Evolutionary conservation across 2,113 vertebrate genomes (phyloP).

Genomic region (Gracilinanus agilis): DNA sequence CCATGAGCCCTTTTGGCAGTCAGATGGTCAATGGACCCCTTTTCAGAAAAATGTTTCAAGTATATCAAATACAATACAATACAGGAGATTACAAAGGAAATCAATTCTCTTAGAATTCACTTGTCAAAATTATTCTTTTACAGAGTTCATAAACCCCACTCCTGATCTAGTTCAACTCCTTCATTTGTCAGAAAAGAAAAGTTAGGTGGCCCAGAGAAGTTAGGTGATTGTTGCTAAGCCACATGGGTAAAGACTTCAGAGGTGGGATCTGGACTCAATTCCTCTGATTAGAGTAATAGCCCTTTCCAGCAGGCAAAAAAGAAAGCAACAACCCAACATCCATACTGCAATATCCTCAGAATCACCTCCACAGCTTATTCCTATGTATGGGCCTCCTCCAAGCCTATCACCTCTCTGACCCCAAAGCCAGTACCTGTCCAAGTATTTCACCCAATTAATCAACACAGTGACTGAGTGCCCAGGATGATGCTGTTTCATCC

Average conservation of each 20-base stretch:
- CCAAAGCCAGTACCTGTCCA: neutral
- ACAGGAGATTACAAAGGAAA: neutral
- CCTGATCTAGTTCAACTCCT: neutral
- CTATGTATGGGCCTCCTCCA: neutral
- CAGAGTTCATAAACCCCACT: neutral
- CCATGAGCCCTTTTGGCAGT: too few relatives aligned
- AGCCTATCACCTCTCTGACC: neutral
- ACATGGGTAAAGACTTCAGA: neutral
- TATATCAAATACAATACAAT: neutral
- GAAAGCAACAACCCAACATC: neutral
- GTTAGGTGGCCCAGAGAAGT: neutral
- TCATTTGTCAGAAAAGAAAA: neutral
- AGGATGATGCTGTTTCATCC: neutral
- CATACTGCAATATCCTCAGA: neutral
- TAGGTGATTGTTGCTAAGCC: neutral
- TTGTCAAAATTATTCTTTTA: neutral
- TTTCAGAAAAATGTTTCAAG: neutral
- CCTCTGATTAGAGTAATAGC: neutral
- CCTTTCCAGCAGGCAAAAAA: neutral
- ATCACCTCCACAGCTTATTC: neutral
- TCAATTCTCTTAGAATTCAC: neutral
- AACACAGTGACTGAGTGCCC: neutral
- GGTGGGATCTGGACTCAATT: neutral
- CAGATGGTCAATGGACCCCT: neutral
- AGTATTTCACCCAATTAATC: constrained; percentile 2